Conservation (phyloP, 1,140 invertebrate species). For the Cataglyphis hispanica region DNA sequence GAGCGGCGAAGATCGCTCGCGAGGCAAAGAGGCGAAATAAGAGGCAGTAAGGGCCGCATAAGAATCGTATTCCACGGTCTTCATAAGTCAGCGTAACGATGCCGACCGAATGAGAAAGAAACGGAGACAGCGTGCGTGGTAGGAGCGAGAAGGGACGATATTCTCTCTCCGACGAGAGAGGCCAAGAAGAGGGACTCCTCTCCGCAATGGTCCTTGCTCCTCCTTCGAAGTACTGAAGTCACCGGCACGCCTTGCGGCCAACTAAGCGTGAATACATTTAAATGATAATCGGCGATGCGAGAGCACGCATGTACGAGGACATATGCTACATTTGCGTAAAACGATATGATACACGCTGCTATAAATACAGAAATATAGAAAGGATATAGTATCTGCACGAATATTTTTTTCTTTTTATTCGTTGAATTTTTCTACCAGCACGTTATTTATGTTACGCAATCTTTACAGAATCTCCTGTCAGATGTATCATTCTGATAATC, state of each 20-base stretch:
- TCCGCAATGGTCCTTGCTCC: slow-evolving; percentile 56
- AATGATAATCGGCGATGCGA: slow-evolving; percentile 74
- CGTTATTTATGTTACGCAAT: neutral
- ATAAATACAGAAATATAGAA: slow-evolving; percentile 48
- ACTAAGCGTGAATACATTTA: slow-evolving; percentile 75
- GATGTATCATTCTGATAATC: neutral
- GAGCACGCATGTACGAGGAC: slow-evolving; percentile 20
- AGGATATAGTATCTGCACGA: neutral
- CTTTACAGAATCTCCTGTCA: neutral
- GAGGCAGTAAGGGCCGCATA: slow-evolving; percentile 65
- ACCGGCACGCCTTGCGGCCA: slow-evolving; percentile 39
- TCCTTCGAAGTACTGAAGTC: slow-evolving; percentile 55
- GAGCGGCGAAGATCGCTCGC: slow-evolving; percentile 55
- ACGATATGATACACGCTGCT: neutral
- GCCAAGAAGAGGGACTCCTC: slow-evolving; percentile 59
- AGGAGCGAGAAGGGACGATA: slow-evolving; percentile 21
- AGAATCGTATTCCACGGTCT: slow-evolving; percentile 71
- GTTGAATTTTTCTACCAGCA: neutral
- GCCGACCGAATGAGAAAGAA: slow-evolving; percentile 69
- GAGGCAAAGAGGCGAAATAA: slow-evolving; percentile 67
- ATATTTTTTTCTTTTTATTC: neutral
- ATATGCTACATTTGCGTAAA: neutral
- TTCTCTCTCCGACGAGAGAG: slow-evolving; percentile 50
- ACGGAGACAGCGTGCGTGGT: slow-evolving; percentile 11
- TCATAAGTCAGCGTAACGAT: slow-evolving; percentile 72